These are phyloP conservation scores for Brachyistius frenatus DNA, from an alignment of 2,113 vertebrate species.

Conservation along the genomic window DNA sequence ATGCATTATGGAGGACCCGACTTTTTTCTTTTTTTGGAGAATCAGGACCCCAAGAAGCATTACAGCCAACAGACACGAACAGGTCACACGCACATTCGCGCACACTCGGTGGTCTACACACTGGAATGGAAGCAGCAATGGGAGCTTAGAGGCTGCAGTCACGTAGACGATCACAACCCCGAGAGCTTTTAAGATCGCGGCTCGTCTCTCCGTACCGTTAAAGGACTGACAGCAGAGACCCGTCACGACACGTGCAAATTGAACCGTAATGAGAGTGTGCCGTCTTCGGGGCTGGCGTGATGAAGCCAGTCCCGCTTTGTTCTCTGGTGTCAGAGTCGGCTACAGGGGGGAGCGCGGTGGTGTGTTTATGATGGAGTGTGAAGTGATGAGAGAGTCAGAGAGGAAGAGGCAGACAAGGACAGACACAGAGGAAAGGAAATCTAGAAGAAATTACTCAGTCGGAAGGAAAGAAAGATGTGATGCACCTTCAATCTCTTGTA, in stretches of 20 bases:
- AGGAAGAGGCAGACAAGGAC: background rate
- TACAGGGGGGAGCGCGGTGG: slow-evolving; percentile 1
- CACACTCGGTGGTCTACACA: slow-evolving; percentile 1
- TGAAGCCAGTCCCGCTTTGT: slow-evolving; percentile 15
- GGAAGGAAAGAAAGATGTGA: background rate
- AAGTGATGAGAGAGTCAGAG: background rate
- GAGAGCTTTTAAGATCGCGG: slow-evolving; percentile 33
- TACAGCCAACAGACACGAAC: background rate
- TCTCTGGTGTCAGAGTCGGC: slow-evolving; percentile 7
- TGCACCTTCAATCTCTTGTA: background rate
- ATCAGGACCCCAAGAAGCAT: slow-evolving; percentile 4
- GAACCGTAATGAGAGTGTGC: slow-evolving; percentile 1
- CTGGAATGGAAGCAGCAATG: slow-evolving; percentile 22
- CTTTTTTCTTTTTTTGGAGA: slow-evolving; percentile 35
- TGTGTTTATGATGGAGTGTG: slow-evolving; percentile 30
- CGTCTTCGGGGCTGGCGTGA: slow-evolving; percentile 18
- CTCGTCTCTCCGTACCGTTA: background rate
- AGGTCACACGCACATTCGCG: background rate
- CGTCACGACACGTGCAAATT: slow-evolving; percentile 10
- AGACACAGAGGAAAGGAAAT: no score
- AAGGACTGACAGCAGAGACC: background rate
- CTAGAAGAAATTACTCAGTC: background rate
- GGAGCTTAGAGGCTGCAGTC: slow-evolving; percentile 43
- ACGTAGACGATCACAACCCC: slow-evolving; percentile 7
- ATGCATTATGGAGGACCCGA: slow-evolving; percentile 52